Base-by-base conservation (phyloP, 2,113 vertebrate genomes). In the Paradoxurus hermaphroditus region DNA sequence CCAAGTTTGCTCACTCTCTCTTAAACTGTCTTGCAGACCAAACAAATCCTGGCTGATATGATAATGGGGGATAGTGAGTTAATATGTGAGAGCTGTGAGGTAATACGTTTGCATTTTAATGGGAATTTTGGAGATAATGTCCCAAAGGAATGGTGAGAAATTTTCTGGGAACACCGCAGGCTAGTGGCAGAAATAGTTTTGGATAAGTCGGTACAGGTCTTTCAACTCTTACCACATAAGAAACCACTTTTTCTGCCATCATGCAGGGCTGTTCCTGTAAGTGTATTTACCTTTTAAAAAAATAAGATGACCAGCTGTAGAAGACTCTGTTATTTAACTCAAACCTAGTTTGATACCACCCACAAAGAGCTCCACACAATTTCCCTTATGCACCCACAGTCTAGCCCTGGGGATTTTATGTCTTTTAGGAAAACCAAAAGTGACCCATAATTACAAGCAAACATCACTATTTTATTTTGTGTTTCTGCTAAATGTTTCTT, bases 371-470 rank as follows among this genome's bases (percentile, higher is more conserved):
- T 56, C 36, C 51, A 53, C n/a, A 75, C 19, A 21, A 67, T 41
- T 81, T 88, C 56, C 27, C 56, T 84, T 75, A 46, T 16, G 41
- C 23, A 53, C 25, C 8, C 77, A 84, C 49, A 95, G 56, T 67
- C 11, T 51, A 94, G 49, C 39, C 29, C n/a, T 96, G 41, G 81
- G n/a, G 77, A 36, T 94, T 93, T 93, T 77, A 59, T 91, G 36
- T 63, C 73, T 85, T 94, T 95, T 51, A 53, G 63, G 53, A 92
- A 72, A 93, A 62, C 85, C 91, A 95, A 85, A 95, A 86, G 16
- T 59, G 82, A 93, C 56, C 81, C 90, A 7, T 87, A 90, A 96
- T 95, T 96, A 86, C 15, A 85, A 90, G 88, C 31, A 81, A 95
- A 63, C 34, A 63, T 85, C 6, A 16, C 23, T 78, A 88, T 75